Conservation (phyloP, 2,888 invertebrate genomes). For the Apamea anceps region DNA sequence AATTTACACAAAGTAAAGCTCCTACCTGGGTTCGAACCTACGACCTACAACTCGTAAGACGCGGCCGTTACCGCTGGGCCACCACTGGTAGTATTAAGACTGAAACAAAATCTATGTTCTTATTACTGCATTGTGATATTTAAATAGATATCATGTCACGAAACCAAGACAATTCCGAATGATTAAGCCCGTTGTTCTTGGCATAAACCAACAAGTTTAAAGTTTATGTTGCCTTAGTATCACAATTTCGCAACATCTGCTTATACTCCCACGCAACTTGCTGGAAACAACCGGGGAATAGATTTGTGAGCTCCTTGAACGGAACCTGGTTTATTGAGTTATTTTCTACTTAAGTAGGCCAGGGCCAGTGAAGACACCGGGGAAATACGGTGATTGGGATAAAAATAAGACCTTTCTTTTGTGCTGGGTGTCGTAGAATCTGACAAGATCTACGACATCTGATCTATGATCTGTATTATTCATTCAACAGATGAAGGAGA, state of each 20-base stretch:
- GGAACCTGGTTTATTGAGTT: constrained; percentile 38
- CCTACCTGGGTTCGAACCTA: neutral
- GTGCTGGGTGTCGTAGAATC: neutral
- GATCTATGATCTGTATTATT: too few relatives aligned
- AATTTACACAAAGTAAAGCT: neutral
- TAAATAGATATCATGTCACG: constrained; percentile 1
- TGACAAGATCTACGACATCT: too few relatives aligned
- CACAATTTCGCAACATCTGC: constrained; percentile 43
- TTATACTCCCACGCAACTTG: constrained; percentile 44
- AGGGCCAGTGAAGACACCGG: neutral
- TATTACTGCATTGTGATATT: neutral
- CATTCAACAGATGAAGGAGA: neutral
- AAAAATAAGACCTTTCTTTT: neutral
- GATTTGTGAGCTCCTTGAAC: constrained; percentile 33
- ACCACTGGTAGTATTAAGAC: neutral
- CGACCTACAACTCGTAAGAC: neutral
- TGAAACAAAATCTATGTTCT: neutral
- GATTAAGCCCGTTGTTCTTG: constrained; percentile 10
- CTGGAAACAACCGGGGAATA: constrained; percentile 12
- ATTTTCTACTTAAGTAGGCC: constrained; percentile 25
- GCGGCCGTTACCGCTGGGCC: neutral
- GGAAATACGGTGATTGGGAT: neutral
- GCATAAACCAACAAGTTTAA: constrained; percentile 43
- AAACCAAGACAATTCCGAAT: constrained; percentile 29
- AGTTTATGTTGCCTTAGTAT: constrained; percentile 23